Conservation (phyloP, 1,140 invertebrate genomes). For the Zaprionus capensis region DNA sequence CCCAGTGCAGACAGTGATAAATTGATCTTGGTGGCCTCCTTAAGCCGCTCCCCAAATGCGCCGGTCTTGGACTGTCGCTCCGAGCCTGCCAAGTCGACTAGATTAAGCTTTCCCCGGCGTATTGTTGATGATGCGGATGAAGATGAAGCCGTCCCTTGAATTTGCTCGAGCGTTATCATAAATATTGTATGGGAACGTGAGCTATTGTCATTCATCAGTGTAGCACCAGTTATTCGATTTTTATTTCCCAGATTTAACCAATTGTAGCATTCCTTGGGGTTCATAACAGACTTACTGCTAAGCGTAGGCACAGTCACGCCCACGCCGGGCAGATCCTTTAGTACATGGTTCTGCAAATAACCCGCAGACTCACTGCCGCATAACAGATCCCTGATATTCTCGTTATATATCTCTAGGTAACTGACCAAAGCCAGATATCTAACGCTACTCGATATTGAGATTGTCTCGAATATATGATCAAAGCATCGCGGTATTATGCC, state of each 20-base stretch:
- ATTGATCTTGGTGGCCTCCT: constrained; percentile 98
- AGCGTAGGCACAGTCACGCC: constrained; percentile 91
- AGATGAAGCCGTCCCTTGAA: constrained; percentile 82
- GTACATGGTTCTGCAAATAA: constrained; percentile 82
- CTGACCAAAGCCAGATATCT: constrained; percentile 96
- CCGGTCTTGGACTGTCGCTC: constrained; percentile 96
- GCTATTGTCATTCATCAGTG: constrained; percentile 97
- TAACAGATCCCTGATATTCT: constrained; percentile 92
- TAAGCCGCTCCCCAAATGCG: constrained; percentile 93
- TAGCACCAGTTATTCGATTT: constrained; percentile 93
- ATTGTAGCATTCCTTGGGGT: constrained; percentile 90
- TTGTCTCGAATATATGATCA: constrained; percentile 97
- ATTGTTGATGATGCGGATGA: constrained; percentile 76
- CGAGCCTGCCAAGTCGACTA: constrained; percentile 93
- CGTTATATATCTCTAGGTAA: constrained; percentile 97
- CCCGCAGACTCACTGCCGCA: constrained; percentile 50
- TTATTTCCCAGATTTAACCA: constrained; percentile 90
- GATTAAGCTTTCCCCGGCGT: constrained; percentile 92
- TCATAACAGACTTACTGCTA: constrained; percentile 84
- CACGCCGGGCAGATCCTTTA: constrained; percentile 92
- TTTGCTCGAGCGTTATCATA: constrained; percentile 93
- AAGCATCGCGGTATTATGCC: constrained; percentile 95
- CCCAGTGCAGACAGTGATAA: constrained; percentile 96
- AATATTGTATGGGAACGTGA: constrained; percentile 96
- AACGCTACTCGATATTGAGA: constrained; percentile 90